These are phyloP conservation scores for Colius striatus DNA, from an alignment of 2,113 vertebrate genomes.

Conservation along the genomic window DNA sequence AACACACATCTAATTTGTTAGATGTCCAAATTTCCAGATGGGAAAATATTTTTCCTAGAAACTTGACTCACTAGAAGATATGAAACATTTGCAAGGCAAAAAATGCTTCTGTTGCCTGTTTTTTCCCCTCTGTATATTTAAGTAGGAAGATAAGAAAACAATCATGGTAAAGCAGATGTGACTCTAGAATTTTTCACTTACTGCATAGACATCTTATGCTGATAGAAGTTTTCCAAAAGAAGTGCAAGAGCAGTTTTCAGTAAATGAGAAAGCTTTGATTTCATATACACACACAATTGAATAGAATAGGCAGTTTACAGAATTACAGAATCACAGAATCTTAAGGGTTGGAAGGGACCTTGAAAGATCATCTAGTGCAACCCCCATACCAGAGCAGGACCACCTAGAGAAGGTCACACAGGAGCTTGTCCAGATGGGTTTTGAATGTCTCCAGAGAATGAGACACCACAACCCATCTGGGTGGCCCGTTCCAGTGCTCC, in stretches of 20 bases:
- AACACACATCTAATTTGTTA: neutral
- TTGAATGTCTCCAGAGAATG: no score
- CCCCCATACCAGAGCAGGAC: no score
- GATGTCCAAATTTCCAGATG: neutral
- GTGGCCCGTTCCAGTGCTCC: no score
- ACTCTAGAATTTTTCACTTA: neutral
- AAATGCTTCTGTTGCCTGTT: accelerated
- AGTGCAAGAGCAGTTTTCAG: neutral
- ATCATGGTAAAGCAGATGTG: accelerated
- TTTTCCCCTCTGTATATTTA: accelerated
- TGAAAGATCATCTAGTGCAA: no score
- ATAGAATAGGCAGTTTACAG: neutral
- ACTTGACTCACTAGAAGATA: accelerated
- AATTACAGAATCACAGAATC: no score
- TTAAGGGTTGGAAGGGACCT: no score
- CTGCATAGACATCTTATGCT: neutral
- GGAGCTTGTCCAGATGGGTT: no score
- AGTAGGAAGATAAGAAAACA: neutral
- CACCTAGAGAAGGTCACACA: no score
- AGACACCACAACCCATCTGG: no score
- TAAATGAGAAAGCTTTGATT: neutral
- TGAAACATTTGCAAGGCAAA: neutral
- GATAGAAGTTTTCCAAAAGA: neutral
- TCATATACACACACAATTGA: neutral
- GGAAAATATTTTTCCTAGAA: neutral